Conservation (phyloP, 2,888 invertebrate genomes). For the Tenthredo amoena region DNA sequence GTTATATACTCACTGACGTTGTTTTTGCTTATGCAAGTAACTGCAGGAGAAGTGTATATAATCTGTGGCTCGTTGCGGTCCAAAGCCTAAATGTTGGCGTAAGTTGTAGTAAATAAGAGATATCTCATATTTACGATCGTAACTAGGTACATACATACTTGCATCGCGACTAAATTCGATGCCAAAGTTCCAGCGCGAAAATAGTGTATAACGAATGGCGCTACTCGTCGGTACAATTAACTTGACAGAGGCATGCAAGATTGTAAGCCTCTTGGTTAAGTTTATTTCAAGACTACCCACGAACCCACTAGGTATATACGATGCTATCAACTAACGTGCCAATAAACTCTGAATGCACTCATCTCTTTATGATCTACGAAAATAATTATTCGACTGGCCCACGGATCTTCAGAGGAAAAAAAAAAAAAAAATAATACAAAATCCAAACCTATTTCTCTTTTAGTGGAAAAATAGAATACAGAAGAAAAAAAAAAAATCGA, state of each 20-base stretch:
- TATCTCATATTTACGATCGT: background rate
- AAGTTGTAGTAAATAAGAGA: background rate
- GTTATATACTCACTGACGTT: background rate
- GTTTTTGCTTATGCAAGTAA: slow-evolving; percentile 1
- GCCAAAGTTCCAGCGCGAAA: slow-evolving; percentile 23
- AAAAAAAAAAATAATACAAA: background rate
- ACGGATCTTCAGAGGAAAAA: background rate
- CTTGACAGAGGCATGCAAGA: slow-evolving; percentile 34
- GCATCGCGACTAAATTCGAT: background rate
- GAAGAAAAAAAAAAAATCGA: background rate
- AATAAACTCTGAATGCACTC: slow-evolving; percentile 1
- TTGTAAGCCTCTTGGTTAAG: background rate
- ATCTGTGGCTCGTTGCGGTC: background rate
- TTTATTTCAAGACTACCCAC: slow-evolving; percentile 7
- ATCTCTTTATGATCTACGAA: background rate
- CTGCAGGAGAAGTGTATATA: background rate
- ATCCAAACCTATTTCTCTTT: too few relatives aligned
- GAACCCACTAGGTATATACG: background rate
- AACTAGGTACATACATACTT: background rate
- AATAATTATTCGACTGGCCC: background rate
- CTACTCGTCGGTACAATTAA: slow-evolving; percentile 27
- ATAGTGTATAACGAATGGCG: slow-evolving; percentile 17
- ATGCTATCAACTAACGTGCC: background rate
- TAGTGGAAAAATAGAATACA: too few relatives aligned
- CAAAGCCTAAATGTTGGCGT: background rate